Evolutionary conservation across 2,888 invertebrate genomes (phyloP), one percentile per base, ranked within the genome.

Genomic region (Hirtodrosophila confusa): DNA sequence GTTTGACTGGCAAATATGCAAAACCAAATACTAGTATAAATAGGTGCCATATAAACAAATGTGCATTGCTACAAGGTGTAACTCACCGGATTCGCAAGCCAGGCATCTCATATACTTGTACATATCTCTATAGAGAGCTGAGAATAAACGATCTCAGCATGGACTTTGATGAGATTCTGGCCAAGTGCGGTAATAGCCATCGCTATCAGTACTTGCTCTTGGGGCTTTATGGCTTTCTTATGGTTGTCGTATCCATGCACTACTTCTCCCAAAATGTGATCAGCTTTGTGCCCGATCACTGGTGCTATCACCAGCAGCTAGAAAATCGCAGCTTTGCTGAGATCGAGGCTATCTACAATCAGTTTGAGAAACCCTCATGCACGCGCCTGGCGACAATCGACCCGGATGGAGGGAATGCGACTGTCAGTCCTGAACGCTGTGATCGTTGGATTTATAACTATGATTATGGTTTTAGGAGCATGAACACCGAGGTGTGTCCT

Each of bases 221-320:
- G 87, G 83, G 88, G 2, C 86, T 93, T 2, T 93, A 93, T 75
- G 92, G 92, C 49, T 70, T 92, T 8, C 92, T 93, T 37, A 93
- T 93, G 86, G 77, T 93, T 3, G 86, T 93, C 23, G 92, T 93
- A 2, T 92, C 93, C 2, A 93, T 93, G 88, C 93, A 93, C 76
- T 93, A 93, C 82, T 93, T 93, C 79, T 93, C 93, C 7, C 93
- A 93, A 86, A 93, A 93, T 37, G 93, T 93, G 72, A 93, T 93
- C 48, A 93, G 92, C 73, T 90, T 93, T 36, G 90, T 92, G 36
- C 93, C 93, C n/a, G 90, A 91, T 35, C 91, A 92, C 76, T 91
- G 90, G 90, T 90, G 90, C 45, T 88, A 89, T 45, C 89, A 90
- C 49, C 83, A 90, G 12, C 80, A 88, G 56, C 53, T 90, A 40